Conservation (phyloP, 1,140 invertebrate genomes). For the Nixonia krombeini region DNA sequence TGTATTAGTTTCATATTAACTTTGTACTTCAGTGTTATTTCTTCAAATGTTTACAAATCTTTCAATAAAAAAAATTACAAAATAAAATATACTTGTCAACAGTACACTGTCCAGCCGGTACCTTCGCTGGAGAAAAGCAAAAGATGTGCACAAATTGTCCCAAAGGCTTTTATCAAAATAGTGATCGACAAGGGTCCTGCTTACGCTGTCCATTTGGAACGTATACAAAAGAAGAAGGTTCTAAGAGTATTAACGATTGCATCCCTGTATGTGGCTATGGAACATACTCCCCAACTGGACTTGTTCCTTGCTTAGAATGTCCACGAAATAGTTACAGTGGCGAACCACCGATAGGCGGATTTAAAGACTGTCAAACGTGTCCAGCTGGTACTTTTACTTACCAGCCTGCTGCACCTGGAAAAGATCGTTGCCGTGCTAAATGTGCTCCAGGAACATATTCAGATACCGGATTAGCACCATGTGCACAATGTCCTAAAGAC, state of each 20-base stretch:
- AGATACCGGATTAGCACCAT: slow-evolving; percentile 94
- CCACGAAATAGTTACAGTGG: slow-evolving; percentile 92
- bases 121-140: slow-evolving; percentile 90
- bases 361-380: slow-evolving; percentile 94
- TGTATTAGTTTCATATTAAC: not conserved
- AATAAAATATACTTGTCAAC: slow-evolving; percentile 54
- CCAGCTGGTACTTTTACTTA: slow-evolving; percentile 93
- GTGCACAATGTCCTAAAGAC: slow-evolving; percentile 93
- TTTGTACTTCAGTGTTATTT: slow-evolving; percentile 4
- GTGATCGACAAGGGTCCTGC: slow-evolving; percentile 89
- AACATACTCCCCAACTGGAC: slow-evolving; percentile 93
- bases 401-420: slow-evolving; percentile 88
- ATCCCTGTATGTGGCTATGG: slow-evolving; percentile 96
- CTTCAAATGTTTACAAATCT: not conserved
- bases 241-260: slow-evolving; percentile 86
- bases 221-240: slow-evolving; percentile 93
- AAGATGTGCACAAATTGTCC: slow-evolving; percentile 91
- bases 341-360: slow-evolving; percentile 90
- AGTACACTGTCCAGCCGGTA: slow-evolving; percentile 96
- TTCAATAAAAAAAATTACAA: not conserved
- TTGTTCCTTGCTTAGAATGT: slow-evolving; percentile 96
- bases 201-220: slow-evolving; percentile 91
- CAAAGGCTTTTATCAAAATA: slow-evolving; percentile 92
- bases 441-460: slow-evolving; percentile 96
- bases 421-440: slow-evolving; percentile 89